Evolutionary conservation across 1,140 invertebrate species (phyloP).

Genomic region (Caerostris extrusa): DNA sequence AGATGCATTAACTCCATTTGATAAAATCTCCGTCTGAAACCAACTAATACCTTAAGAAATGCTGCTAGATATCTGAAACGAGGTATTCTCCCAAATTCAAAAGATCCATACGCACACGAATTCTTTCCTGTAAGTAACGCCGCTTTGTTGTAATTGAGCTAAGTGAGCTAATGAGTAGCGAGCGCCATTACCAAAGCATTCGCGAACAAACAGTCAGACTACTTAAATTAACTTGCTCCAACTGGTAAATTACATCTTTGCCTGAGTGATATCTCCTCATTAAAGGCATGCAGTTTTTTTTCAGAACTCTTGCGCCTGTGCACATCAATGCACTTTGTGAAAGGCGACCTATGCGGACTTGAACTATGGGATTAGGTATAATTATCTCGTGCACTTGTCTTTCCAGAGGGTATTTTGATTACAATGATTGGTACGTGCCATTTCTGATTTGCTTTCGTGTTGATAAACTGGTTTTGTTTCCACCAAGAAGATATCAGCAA

Average conservation of each 20-base stretch:
- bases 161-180: constrained; percentile 42
- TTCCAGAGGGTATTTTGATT: not conserved
- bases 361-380: not conserved
- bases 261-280: constrained; percentile 43
- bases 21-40: too few relatives aligned
- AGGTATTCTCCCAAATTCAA: too few relatives aligned
- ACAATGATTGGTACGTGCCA: constrained; percentile 2
- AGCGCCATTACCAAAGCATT: constrained; percentile 6
- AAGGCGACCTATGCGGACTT: not conserved
- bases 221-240: constrained; percentile 53
- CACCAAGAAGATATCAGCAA: not conserved
- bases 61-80: too few relatives aligned
- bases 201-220: constrained; percentile 23
- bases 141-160: constrained; percentile 1
- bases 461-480: constrained; percentile 30
- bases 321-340: not conserved
- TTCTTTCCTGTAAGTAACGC: not conserved
- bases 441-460: not conserved
- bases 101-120: not conserved
- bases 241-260: constrained; percentile 43
- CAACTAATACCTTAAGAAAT: too few relatives aligned
- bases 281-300: constrained; percentile 33
- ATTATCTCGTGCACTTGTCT: not conserved
- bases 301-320: not conserved
- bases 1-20: too few relatives aligned